Base-by-base conservation (phyloP, 2,113 vertebrate genomes). In the Platysternon megacephalum region DNA sequence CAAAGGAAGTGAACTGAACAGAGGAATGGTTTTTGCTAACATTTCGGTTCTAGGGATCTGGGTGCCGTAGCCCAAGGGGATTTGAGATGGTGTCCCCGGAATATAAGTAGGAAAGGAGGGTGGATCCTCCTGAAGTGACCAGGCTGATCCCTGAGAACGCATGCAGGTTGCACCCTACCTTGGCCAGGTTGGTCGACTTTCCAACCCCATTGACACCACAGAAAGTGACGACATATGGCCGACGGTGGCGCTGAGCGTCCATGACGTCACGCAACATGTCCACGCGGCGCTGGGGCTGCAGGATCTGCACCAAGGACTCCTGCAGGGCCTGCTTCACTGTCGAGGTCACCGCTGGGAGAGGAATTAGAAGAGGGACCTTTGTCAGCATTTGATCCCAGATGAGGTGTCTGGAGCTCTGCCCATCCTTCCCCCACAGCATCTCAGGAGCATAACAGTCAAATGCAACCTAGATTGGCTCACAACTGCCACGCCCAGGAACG, bases 121-220 rank as follows among this genome's bases (percentile, higher is more conserved):
- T n/a, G 32, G 65, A 39, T 10, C 19, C 35, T n/a, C 17, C 35
- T 5, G 17, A 21, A 39, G 35, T 26, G 42, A 46, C 12, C 26
- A 16, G 12, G 11, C 24, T 29, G 26, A 78, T 44, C 39, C 26
- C 6, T 14, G 42, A 46, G 74, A 44, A 46, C 24, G 8, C 10
- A 82, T 21, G 39, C 58, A 58, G 53, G 4, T 10, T 1, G 1
- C 3, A 6, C 19, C 88, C 32, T 35, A 99, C 99, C 99, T 99
- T 99, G 95, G 99, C 99, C 88, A 99, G 98, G 96, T 99, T 99
- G 84, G 99, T 99, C 82, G 99, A 99, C 83, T 99, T 99, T 29
- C 99, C 99, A 0, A 99, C 99, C 0, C 99, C 99, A 0, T 99
- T 99, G 89, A 99, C 99, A 0, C 99, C 99, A 24, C 99, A 99